Conservation (phyloP, 2,888 invertebrate species). For the Lithophane socia region DNA sequence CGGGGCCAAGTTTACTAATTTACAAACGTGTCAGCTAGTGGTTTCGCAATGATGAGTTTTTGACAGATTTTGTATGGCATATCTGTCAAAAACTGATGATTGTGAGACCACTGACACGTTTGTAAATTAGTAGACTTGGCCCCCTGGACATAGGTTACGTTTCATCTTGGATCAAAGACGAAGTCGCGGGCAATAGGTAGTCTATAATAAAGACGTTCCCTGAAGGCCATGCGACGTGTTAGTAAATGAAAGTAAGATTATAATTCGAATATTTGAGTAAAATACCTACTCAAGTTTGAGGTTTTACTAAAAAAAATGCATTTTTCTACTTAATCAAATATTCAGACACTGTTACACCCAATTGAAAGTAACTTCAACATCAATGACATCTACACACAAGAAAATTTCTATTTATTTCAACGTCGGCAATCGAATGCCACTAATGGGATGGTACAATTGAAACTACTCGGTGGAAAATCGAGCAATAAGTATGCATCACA, state of each 20-base stretch:
- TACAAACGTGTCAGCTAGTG: no score
- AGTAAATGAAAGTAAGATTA: not conserved
- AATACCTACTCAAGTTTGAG: not conserved
- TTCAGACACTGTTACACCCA: conserved; percentile 7
- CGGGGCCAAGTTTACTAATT: no score
- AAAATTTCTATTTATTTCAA: conserved; percentile 73
- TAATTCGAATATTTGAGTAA: not conserved
- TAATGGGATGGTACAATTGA: conserved; percentile 87
- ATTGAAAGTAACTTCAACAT: conserved; percentile 14
- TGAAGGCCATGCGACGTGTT: not conserved
- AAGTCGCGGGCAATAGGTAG: no score
- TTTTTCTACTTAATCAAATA: not conserved
- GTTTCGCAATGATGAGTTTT: no score
- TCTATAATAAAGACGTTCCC: not conserved
- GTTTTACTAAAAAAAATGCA: not conserved
- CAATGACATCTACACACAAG: conserved; percentile 14
- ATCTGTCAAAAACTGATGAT: no score
- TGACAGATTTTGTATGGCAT: no score
- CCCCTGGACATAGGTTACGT: no score
- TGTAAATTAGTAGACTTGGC: no score
- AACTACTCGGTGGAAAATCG: conserved; percentile 86
- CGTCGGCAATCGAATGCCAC: conserved; percentile 79
- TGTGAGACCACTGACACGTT: no score
- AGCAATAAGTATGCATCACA: conserved; percentile 89
- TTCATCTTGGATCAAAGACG: no score